Base-by-base conservation (phyloP, 2,797 vertebrate genomes). In the Perodicticus potto region DNA sequence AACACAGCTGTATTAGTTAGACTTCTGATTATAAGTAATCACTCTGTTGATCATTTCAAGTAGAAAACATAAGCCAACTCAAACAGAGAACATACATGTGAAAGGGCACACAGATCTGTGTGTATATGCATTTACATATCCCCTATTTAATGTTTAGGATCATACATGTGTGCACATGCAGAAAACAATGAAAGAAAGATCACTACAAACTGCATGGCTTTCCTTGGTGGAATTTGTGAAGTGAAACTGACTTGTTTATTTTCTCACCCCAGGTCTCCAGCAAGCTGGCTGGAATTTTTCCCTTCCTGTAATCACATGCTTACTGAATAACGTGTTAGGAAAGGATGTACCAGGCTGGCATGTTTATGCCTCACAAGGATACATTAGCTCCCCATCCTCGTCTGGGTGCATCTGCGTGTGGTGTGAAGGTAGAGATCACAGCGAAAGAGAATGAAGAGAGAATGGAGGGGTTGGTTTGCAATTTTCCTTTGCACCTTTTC, bases 21-120 rank as follows among this genome's bases (percentile, higher is more conserved):
- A 83, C 23, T 89, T 96, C 72, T 86, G 78, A 80, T 85, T 93
- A 89, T 84, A 53, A 84, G n/a, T 19, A 55, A 86, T 86, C 88
- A 22, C 45, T 90, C 74, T 2, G 1, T 45, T 78, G 65, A 72
- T 95, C n/a, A 22, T 85, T 93, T 91, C 72, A 76, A 81, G 91
- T 81, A 85, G 73, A 80, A 86, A 96, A 87, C 25, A 95, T 49
- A 78, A 61, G 86, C 49, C 37, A 45, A 89, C 77, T 90, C n/a
- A 45, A 86, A 77, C 40, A 96, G 22, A 86, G 74, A 49, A 49
- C 1, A 17, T 73, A 65, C 0, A 2, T 23, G n/a, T 32, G 45
- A n/a, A 49, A 57, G 32, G 80, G 29, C 76, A 59, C 11, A 1
- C 5, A 34, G 23, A 34, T 59, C 16, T 87, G 10, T 19, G 20